Evolutionary conservation across 64 coral and sea anemone genomes (phyloP).

Genomic region (Montipora sp.): DNA sequence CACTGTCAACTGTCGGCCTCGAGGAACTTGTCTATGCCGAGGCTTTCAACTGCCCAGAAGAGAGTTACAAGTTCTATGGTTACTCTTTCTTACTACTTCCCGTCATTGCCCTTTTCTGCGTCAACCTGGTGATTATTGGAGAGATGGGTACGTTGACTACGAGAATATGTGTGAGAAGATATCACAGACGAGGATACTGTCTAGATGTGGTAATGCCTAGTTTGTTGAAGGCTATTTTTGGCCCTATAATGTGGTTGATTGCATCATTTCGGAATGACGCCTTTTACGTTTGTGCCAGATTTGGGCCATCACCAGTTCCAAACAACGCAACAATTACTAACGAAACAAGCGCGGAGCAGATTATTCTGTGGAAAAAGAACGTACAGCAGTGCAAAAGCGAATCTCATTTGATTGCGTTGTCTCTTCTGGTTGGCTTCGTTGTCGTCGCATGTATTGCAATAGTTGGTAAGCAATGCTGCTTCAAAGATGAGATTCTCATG

Average conservation of each 20-base stretch:
- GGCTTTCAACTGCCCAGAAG: slow-evolving; percentile 30
- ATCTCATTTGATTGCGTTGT: too few species aligned
- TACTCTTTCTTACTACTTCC: slow-evolving; percentile 21
- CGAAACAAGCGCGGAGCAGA: not conserved
- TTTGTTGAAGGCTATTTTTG: not conserved
- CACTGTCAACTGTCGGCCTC: slow-evolving; percentile 6
- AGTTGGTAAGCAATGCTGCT: too few species aligned
- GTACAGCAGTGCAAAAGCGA: too few species aligned
- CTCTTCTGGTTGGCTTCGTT: too few species aligned
- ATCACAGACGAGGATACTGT: slow-evolving; percentile 8
- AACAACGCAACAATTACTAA: not conserved
- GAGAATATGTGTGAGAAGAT: slow-evolving; percentile 11
- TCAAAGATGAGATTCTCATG: too few species aligned
- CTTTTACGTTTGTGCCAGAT: slow-evolving; percentile 3
- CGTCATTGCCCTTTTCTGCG: slow-evolving; percentile 29
- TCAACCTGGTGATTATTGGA: slow-evolving; percentile 27
- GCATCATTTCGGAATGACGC: not conserved
- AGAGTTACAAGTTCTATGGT: slow-evolving; percentile 28
- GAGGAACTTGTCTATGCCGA: slow-evolving; percentile 8
- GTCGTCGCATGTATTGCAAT: too few species aligned
- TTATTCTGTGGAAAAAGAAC: too few species aligned
- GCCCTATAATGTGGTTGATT: slow-evolving; percentile 17
- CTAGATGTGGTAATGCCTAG: not conserved
- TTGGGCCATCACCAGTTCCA: not conserved
- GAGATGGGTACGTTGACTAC: slow-evolving; percentile 20